Base-by-base conservation (phyloP, 1,140 invertebrate genomes). In the Psix sp. region DNA sequence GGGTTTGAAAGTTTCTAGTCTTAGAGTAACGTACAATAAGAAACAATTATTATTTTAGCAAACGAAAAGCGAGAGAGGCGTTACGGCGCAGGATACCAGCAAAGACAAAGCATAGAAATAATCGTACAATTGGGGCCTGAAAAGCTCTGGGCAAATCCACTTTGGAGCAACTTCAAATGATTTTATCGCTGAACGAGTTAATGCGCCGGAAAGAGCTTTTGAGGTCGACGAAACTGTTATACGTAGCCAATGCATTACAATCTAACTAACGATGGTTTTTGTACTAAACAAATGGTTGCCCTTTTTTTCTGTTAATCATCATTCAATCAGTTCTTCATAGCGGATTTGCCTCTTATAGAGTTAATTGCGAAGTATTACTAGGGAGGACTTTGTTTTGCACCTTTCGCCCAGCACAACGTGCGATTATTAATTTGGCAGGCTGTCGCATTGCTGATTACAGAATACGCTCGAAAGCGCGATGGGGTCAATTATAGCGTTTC, bases 1-100 rank as follows among this genome's bases (percentile, higher is more conserved):
- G 42, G 70, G 70, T 62, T 62, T 74, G 70, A 74, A 74, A 74
- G 70, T 74, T 66, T 74, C 62, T 74, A 74, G 54, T 62, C 62
- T 54, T 74, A 74, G 51, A 40, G 21, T 67, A 67, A 48, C 45
- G 31, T 57, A 63, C 24, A 52, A 21, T 49, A 60, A 73, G 52
- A 54, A 54, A 56, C 39, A 66, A 66, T 65, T 43, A 59, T 66
- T 60, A 66, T 66, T 60, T 60, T 57, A 42, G 17, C 26, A 49
- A 20, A 54, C 17, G 10, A 14, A 38, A 26, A 39, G 14, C 24
- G n/a, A 2, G 20, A 38, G 31, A 48, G 16, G n/a, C 24, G 40
- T 14, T 20, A 18, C 38, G 6, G 10, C 11, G 36, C 10, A 15
- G 9, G 6, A 7, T 4, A 24, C 7, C 3, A 10, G 35, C 1